Conservation (phyloP, 2,888 invertebrate genomes). For the Candidula unifasciata region DNA sequence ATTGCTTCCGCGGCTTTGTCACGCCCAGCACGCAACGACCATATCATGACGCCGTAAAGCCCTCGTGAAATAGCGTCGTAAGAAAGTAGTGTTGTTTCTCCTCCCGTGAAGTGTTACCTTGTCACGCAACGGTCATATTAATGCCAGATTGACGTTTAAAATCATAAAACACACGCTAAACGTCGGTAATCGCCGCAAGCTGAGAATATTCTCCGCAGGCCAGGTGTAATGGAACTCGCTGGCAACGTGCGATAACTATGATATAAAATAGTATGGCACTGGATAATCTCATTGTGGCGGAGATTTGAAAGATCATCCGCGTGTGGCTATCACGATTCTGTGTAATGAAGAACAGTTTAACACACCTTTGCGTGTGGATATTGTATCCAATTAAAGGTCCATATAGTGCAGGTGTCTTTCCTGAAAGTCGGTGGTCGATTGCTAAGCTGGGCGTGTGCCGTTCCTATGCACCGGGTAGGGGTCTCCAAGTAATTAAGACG, state of each 20-base stretch:
- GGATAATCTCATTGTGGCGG: not conserved
- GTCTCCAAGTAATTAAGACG: too few species aligned
- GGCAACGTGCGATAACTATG: not conserved
- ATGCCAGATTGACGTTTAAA: not conserved
- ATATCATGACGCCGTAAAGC: not conserved
- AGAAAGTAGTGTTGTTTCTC: constrained; percentile 4
- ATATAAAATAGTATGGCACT: not conserved
- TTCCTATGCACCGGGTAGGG: too few species aligned
- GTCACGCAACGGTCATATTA: constrained; percentile 19
- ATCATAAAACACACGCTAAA: not conserved
- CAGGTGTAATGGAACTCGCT: constrained; percentile 22
- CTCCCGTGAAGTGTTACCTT: not conserved
- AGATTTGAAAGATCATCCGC: not conserved
- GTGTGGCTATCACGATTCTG: not conserved
- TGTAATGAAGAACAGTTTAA: constrained; percentile 13
- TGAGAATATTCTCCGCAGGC: not conserved
- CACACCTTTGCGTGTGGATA: not conserved
- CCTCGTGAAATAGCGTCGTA: not conserved
- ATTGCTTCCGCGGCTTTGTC: not conserved
- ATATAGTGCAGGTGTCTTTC: not conserved
- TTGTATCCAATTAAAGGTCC: too few species aligned
- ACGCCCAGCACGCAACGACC: not conserved
- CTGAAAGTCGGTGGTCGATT: not conserved
- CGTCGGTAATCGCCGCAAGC: not conserved
- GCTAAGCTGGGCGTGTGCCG: too few species aligned